Conservation (phyloP, 2,113 vertebrate genomes). For the Aythya baeri region DNA sequence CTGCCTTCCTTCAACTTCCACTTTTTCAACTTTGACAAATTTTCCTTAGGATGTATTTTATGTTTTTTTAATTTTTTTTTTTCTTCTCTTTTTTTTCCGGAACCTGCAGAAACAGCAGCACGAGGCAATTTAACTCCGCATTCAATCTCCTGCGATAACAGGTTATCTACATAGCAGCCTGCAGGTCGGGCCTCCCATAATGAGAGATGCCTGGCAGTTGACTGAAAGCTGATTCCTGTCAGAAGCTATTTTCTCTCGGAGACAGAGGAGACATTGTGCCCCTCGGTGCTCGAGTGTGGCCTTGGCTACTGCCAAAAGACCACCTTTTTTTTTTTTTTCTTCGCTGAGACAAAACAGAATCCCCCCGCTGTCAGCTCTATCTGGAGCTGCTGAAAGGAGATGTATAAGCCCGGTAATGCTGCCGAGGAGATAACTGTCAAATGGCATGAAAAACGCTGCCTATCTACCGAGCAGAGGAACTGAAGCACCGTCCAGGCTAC, state of each 20-base stretch:
- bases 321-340: constrained; percentile 70
- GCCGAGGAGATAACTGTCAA: constrained; percentile 79
- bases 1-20: background rate
- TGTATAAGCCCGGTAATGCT: constrained; percentile 64
- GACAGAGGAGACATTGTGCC: constrained; percentile 83
- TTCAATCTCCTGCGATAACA: constrained; percentile 59
- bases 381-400: constrained; percentile 75
- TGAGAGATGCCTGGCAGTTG: constrained; percentile 72
- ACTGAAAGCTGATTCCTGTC: constrained; percentile 86
- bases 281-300: constrained; percentile 73
- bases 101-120: constrained; percentile 23
- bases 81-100: background rate
- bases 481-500: constrained; percentile 76
- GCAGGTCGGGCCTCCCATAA: constrained; percentile 64
- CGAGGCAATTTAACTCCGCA: background rate
- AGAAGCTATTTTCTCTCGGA: constrained; percentile 78
- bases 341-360: constrained; percentile 79
- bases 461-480: constrained; percentile 60
- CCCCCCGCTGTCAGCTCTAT: constrained; percentile 74
- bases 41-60: background rate
- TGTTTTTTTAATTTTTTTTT: background rate
- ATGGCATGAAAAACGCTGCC: constrained; percentile 78
- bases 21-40: background rate
- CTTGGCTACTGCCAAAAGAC: constrained; percentile 69
- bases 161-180: constrained; percentile 59